phyloP scores from a whole-genome alignment of 2,797 vertebrate genomes.

The Acipenser oxyrinchus region DNA sequence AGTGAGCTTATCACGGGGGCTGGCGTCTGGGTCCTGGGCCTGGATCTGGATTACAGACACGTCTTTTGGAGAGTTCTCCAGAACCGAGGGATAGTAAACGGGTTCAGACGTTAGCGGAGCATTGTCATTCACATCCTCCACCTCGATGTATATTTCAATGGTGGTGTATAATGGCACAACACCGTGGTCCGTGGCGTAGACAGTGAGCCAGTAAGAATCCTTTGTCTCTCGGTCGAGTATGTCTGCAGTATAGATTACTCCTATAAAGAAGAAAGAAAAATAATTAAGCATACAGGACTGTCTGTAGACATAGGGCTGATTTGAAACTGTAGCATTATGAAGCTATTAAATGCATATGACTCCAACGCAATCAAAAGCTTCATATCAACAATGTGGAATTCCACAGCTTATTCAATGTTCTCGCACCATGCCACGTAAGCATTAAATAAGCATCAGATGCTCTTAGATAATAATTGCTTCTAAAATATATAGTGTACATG shows the following conservation, averaged over 20 bases:
- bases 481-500: too few species aligned
- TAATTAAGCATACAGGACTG: too few species aligned
- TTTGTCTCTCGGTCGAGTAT: constrained; percentile 85
- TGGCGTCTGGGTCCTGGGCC: constrained; percentile 85
- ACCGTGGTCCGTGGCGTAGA: constrained; percentile 85
- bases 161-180: constrained; percentile 82
- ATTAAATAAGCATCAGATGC: too few species aligned
- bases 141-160: constrained; percentile 83
- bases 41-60: constrained; percentile 86
- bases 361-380: too few species aligned
- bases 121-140: constrained; percentile 92
- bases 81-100: constrained; percentile 71
- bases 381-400: too few species aligned
- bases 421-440: too few species aligned
- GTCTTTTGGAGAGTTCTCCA: constrained; percentile 87
- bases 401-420: too few species aligned
- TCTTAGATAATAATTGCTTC: too few species aligned
- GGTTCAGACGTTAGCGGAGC: constrained; percentile 85
- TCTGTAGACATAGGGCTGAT: not conserved
- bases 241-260: constrained; percentile 85
- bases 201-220: constrained; percentile 88
- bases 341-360: not conserved
- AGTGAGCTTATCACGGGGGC: constrained; percentile 60
- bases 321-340: not conserved
- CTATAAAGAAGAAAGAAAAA: constrained; percentile 43